Base-by-base conservation (phyloP, 2,797 vertebrate genomes). In the Phoebastria nigripes region DNA sequence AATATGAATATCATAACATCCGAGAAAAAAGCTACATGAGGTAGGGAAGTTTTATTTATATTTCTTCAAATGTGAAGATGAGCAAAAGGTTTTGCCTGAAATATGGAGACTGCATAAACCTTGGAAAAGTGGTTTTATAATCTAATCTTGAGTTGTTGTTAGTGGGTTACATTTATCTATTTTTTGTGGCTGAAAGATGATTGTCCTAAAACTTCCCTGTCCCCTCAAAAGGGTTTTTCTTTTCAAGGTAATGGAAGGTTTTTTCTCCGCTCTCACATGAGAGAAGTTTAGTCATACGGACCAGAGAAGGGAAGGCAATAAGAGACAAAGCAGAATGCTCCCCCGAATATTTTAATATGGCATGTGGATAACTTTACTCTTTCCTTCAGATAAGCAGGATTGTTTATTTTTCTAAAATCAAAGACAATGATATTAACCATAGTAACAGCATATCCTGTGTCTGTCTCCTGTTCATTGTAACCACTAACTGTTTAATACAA, bases 1-100 rank as follows among this genome's bases (percentile, higher is more conserved):
- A 96, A 89, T 89, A 92, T 47, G 71, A 92, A 89, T 89, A 82
- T 58, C 26, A 31, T 77, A 92, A 62, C 67, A 74, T 62, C 63
- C 87, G 59, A 89, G 71, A 44, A 71, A 92, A 91, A 87, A 78
- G 41, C 25, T 82, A 74, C 19, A 28, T 28, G 42, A 94, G 17
- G 12, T 67, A 63, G 21, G 28, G 44, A 77, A 70, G 11, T 66
- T 92, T 82, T 85, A 61, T 87, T 73, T 67, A 16, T 87, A 92
- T 90, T 87, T 74, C 66, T 93, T 93, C 56, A 85, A 80, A 85
- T 66, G 35, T 13, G 37, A 82, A 73, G 62, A 77, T 24, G 37
- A 92, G 65, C 5, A 91, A 71, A 89, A 61, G 42, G 21, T 77
- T 87, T 71, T 89, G 8, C 29, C 56, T 80, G 59, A 89, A 92